Base-by-base conservation (phyloP, 2,113 vertebrate species). In the Bambusicola thoracicus region DNA sequence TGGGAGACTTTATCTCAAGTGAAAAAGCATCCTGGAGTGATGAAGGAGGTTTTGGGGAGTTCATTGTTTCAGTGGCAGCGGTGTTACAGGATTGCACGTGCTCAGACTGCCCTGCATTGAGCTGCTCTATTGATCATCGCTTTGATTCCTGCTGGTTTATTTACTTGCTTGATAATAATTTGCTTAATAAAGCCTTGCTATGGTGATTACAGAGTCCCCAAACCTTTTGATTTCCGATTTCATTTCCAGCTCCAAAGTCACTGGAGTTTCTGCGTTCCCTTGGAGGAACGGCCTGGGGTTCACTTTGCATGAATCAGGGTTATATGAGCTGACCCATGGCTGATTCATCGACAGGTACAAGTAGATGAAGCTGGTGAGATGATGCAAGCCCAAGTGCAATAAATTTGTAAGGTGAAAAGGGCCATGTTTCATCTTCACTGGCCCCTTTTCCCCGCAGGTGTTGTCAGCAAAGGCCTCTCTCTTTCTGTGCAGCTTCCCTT, bases 111-210 rank as follows among this genome's bases (percentile, higher is more conserved):
- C 55, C 76, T 1, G 0, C 32, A 75, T 80, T 21, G 75, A 93
- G 40, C 74, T 8, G 61, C 4, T 32, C 87, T 67, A 91, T 94
- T 0, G 68, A 93, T 82, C 17, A 6, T 25, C 2, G 1, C 59
- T 94, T 83, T 34, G 81, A 68, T 77, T 89, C 91, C 81, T 1
- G 8, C 79, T 85, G 87, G 68, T 95, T 94, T 94, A 87, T 92
- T 93, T 94, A 95, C 89, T 93, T 40, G 41, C 73, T 95, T 76
- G 14, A 55, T 81, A 77, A 93, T 94, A 91, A 90, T 94, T 94
- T 87, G 72, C 85, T 90, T 86, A 90, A 87, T 90, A 92, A 94
- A 91, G 32, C 55, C 29, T 61, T 70, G 75, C 67, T 34, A 9
- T 2, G 46, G n/a, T 0, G 2, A 70, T 87, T 73, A 62, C 48